Base-by-base conservation (phyloP, 64 coral and sea anemone genomes). In the Platygyra sinensis region DNA sequence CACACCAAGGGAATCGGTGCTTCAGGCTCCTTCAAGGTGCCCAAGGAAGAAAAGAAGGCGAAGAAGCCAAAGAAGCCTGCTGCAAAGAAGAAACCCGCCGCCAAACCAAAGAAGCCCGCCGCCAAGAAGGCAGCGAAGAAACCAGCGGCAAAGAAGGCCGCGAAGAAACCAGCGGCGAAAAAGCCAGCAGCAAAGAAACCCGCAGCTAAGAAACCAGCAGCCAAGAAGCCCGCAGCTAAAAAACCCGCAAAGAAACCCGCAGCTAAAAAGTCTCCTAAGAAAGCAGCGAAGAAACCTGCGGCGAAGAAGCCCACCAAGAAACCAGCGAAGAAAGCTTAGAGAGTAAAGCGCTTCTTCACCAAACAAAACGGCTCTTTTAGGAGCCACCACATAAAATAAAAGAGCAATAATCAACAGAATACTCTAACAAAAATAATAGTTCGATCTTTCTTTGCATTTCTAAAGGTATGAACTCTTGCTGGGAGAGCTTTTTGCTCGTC, bases 1-100 rank as follows among this genome's bases (percentile, higher is more conserved):
- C 72, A 88, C 72, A 76, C 87, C 6, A 88, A 88, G 10, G 87
- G 87, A 20, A 24, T 60, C 33, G 87, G 87, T 52, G 87, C 87
- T 36, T 77, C 74, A 32, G 87, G 87, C 8, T 88, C 87, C 16
- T 88, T 88, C 73, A 88, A 88, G 60, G 10, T 63, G 51, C 52
- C 10, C 52, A 74, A 74, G 46, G 72, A 62, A 5, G 59, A 55
- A 51, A 65, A 61, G 14, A 73, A 33, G 30, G 57, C 62, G 8
- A 88, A 88, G 33, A 36, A 36, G n/a, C 42, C 30, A 16, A 87
- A 87, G 39, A 82, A 71, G 71, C 13, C n/a, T 22, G 25, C 30
- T 49, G 29, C 57, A 67, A 61, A 85, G 62, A 49, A 17, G 27
- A 19, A 61, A 24, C 20, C 52, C 36, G 19, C 19, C 18, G 59